A percentile compares a stretch with the other conserved stretches of the same genome.
Evolutionary conservation across 2,888 invertebrate genomes (phyloP).

Genomic region (Odontocerum albicorne): DNA sequence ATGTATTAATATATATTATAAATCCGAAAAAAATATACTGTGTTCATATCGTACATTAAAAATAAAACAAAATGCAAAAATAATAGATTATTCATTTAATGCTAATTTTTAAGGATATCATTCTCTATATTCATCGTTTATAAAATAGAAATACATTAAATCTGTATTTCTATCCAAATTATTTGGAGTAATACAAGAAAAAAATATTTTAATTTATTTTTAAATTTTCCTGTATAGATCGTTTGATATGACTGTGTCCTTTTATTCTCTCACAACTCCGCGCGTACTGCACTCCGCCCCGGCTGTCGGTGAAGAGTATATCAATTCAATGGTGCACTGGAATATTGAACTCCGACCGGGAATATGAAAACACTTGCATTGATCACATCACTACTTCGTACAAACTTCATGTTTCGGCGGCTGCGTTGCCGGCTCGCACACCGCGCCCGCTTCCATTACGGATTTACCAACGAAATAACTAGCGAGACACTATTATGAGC

Average conservation of each 20-base stretch:
- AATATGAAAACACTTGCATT: slow-evolving; percentile 12
- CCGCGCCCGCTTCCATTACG: slow-evolving; percentile 27
- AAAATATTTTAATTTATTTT: no score
- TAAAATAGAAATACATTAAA: no score
- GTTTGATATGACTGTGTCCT: slow-evolving; percentile 11
- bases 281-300: slow-evolving; percentile 2
- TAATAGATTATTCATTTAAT: no score
- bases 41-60: no score
- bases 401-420: slow-evolving; percentile 32
- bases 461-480: slow-evolving; percentile 19
- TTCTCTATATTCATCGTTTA: no score
- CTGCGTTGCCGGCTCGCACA: slow-evolving; percentile 37
- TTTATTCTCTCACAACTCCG: not conserved
- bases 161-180: no score
- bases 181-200: no score
- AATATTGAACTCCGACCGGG: slow-evolving; percentile 22
- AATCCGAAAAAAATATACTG: no score
- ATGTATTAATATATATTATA: no score
- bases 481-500: slow-evolving; percentile 24
- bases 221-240: not conserved
- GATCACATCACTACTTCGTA: not conserved
- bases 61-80: no score
- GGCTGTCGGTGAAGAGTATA: slow-evolving; percentile 3
- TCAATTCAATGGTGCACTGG: slow-evolving; percentile 15
- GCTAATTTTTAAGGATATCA: no score